Percentiles rank a stretch among this genome's conserved stretches.
Conservation (phyloP, 1,140 invertebrate genomes). For the Pseudomyrmex cubaensis region DNA sequence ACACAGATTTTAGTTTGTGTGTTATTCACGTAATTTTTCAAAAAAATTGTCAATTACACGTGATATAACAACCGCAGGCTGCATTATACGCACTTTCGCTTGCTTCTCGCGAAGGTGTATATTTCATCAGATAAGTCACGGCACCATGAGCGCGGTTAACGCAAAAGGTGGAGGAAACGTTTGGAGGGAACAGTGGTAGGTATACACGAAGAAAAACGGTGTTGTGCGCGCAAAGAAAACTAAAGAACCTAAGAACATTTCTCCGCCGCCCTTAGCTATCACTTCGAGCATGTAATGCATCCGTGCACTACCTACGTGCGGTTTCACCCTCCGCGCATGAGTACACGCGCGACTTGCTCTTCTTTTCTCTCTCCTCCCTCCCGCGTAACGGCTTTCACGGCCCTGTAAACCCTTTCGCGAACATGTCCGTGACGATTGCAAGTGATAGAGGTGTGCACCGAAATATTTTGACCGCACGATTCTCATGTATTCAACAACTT, state of each 20-base stretch:
- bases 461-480: slow-evolving; percentile 65
- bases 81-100: slow-evolving; percentile 3
- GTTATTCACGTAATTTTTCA: neutral
- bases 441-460: slow-evolving; percentile 44
- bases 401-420: slow-evolving; percentile 58
- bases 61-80: neutral
- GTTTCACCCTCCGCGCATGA: slow-evolving; percentile 27
- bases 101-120: slow-evolving; percentile 6
- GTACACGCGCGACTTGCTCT: neutral
- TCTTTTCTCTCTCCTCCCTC: slow-evolving; percentile 23
- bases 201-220: slow-evolving; percentile 56
- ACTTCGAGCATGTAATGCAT: slow-evolving; percentile 75
- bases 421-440: slow-evolving; percentile 49
- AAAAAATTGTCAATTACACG: neutral
- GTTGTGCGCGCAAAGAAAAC: slow-evolving; percentile 60
- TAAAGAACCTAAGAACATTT: slow-evolving; percentile 37
- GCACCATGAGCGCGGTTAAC: slow-evolving; percentile 10
- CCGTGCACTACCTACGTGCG: slow-evolving; percentile 51
- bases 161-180: slow-evolving; percentile 33
- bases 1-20: too few species aligned
- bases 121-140: slow-evolving; percentile 45
- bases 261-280: slow-evolving; percentile 65
- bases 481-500: too few species aligned
- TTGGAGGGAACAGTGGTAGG: neutral
- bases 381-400: slow-evolving; percentile 56